Evolutionary conservation across 1,140 invertebrate species (phyloP).

Genomic region (Hylaeus volcanicus): DNA sequence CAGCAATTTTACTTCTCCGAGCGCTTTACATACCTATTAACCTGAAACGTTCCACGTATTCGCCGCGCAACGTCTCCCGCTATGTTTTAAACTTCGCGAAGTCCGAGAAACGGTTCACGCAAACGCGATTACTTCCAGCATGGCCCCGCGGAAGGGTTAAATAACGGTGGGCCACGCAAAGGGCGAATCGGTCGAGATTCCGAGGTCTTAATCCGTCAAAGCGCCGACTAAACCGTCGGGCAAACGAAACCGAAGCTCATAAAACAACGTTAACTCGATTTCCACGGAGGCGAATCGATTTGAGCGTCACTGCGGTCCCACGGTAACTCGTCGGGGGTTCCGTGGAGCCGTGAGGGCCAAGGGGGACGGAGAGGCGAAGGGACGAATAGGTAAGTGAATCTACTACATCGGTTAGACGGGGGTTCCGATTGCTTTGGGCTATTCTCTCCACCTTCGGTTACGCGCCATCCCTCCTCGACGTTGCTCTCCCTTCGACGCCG

Average conservation of each 20-base stretch:
- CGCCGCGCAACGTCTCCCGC: too few relatives aligned
- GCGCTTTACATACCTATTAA: too few relatives aligned
- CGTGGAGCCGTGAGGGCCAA: constrained; percentile 31
- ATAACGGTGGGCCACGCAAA: neutral
- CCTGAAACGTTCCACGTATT: too few relatives aligned
- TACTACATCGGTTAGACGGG: constrained; percentile 61
- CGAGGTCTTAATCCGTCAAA: constrained; percentile 27
- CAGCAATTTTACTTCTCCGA: too few relatives aligned
- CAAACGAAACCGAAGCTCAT: constrained; percentile 33
- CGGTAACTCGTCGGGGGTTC: constrained; percentile 54
- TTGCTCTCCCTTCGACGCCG: constrained; percentile 4
- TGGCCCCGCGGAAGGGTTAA: neutral
- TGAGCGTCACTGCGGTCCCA: constrained; percentile 49
- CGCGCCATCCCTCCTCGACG: constrained; percentile 10
- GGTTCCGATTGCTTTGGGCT: constrained; percentile 66
- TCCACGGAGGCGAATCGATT: constrained; percentile 24
- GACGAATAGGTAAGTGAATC: constrained; percentile 71
- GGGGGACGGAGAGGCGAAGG: constrained; percentile 38
- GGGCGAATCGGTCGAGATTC: neutral
- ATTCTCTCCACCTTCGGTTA: constrained; percentile 54
- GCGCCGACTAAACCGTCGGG: constrained; percentile 9
- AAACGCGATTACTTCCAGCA: neutral
- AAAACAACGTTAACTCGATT: constrained; percentile 41
- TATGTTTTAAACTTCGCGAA: neutral
- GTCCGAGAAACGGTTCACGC: neutral